Evolutionary conservation across 2,888 invertebrate species (phyloP).

Genomic region (Caenorhabditis sp.): DNA sequence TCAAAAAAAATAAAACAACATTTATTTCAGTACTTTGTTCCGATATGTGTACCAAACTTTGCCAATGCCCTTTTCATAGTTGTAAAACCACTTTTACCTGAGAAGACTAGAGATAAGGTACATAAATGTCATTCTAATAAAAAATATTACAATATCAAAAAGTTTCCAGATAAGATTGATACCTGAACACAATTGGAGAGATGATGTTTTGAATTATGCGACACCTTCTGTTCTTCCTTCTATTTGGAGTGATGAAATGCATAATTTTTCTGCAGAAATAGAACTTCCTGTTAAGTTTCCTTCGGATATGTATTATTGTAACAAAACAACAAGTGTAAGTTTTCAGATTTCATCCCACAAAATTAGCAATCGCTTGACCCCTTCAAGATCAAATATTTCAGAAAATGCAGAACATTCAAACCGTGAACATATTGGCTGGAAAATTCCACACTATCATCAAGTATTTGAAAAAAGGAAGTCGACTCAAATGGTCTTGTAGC

Average conservation of each 20-base stretch:
- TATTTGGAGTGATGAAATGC: conserved; percentile 56
- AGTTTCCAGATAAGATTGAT: conserved; percentile 40
- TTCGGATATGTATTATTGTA: conserved; percentile 47
- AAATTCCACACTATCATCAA: conserved; percentile 29
- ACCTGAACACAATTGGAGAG: conserved; percentile 52
- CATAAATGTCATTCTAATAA: not conserved
- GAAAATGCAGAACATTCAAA: conserved; percentile 16
- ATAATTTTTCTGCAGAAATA: conserved; percentile 40
- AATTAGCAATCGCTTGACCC: too few relatives aligned
- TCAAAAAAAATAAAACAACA: not conserved
- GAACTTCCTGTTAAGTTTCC: conserved; percentile 55
- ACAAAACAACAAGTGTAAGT: conserved; percentile 1
- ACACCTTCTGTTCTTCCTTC: conserved; percentile 45
- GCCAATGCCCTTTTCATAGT: conserved; percentile 59
- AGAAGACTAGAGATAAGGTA: conserved; percentile 64
- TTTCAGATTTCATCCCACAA: too few relatives aligned
- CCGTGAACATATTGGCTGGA: conserved; percentile 36
- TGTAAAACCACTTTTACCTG: conserved; percentile 63
- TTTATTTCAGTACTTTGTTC: conserved; percentile 50
- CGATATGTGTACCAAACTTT: conserved; percentile 63
- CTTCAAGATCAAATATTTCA: too few relatives aligned
- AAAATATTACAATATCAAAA: not conserved
- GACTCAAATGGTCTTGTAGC: conserved; percentile 42
- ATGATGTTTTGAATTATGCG: conserved; percentile 56
- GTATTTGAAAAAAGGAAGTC: conserved; percentile 24